Evolutionary conservation across 2,888 invertebrate genomes (phyloP).

Genomic region (Chloromyia formosa): DNA sequence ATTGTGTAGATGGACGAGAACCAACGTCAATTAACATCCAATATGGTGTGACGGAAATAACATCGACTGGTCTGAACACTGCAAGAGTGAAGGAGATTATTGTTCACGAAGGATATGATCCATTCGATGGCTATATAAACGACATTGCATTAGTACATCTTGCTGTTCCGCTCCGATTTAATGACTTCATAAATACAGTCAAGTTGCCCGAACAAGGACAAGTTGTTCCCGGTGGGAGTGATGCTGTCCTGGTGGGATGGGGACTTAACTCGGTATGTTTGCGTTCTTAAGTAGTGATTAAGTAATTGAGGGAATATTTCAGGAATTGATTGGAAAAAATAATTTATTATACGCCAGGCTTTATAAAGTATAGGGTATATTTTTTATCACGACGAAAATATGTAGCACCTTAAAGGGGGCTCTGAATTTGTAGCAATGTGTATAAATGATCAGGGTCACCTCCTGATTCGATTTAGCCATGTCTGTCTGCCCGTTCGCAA

Average conservation of each 20-base stretch:
- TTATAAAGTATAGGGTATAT: too few species aligned
- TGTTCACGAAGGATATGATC: slow-evolving; percentile 58
- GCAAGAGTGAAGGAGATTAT: slow-evolving; percentile 55
- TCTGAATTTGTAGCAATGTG: too few species aligned
- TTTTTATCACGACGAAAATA: too few species aligned
- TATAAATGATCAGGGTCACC: too few species aligned
- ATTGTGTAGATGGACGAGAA: slow-evolving; percentile 54
- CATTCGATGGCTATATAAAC: slow-evolving; percentile 56
- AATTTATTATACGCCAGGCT: too few species aligned
- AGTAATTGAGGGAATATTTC: too few species aligned
- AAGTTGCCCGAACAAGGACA: slow-evolving; percentile 54
- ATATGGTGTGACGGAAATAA: slow-evolving; percentile 55
- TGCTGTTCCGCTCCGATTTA: slow-evolving; percentile 53
- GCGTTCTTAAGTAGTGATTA: neutral
- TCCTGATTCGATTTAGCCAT: too few species aligned
- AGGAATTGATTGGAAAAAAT: too few species aligned
- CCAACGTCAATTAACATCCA: slow-evolving; percentile 54
- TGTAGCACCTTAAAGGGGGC: too few species aligned
- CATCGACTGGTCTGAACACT: slow-evolving; percentile 54
- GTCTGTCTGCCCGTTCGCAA: too few species aligned
- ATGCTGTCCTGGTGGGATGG: slow-evolving; percentile 58
- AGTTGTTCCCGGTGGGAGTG: slow-evolving; percentile 50
- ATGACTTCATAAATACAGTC: slow-evolving; percentile 55
- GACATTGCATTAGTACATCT: slow-evolving; percentile 63
- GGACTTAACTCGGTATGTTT: slow-evolving; percentile 56